phyloP scores from a whole-genome alignment of 2,888 invertebrate genomes.

The Platycheirus albimanus region DNA sequence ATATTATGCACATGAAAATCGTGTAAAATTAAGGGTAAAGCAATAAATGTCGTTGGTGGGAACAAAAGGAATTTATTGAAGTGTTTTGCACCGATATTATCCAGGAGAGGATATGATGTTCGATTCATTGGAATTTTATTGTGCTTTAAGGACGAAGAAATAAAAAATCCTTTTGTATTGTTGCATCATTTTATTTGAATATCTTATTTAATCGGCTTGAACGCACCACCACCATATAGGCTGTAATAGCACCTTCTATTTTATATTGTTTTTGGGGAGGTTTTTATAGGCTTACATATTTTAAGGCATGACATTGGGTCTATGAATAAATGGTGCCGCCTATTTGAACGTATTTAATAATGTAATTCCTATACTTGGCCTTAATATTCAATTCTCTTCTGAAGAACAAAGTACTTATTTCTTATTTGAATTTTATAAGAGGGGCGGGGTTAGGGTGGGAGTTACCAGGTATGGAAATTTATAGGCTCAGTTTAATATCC shows the following conservation, averaged over 20 bases:
- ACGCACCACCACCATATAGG: not conserved
- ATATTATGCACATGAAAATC: constrained; percentile 41
- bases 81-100: constrained; percentile 50
- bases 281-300: constrained; percentile 29
- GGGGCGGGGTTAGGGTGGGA: too few relatives aligned
- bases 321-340: not conserved
- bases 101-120: constrained; percentile 34
- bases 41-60: constrained; percentile 65
- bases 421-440: too few relatives aligned
- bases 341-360: not conserved
- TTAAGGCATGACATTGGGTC: constrained; percentile 34
- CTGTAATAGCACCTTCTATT: not conserved
- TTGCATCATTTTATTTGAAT: constrained; percentile 32
- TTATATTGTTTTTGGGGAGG: not conserved
- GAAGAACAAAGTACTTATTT: too few relatives aligned
- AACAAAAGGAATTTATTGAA: constrained; percentile 67
- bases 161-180: constrained; percentile 29
- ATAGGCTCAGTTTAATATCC: too few relatives aligned
- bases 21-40: constrained; percentile 63
- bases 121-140: constrained; percentile 46
- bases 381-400: not conserved
- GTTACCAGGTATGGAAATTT: too few relatives aligned
- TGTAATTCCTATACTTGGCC: not conserved
- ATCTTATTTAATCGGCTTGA: constrained; percentile 51
- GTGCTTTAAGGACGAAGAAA: constrained; percentile 32